These are phyloP conservation scores for Deroplatys truncata DNA, from an alignment of 2,888 invertebrate species.

Conservation along the genomic window DNA sequence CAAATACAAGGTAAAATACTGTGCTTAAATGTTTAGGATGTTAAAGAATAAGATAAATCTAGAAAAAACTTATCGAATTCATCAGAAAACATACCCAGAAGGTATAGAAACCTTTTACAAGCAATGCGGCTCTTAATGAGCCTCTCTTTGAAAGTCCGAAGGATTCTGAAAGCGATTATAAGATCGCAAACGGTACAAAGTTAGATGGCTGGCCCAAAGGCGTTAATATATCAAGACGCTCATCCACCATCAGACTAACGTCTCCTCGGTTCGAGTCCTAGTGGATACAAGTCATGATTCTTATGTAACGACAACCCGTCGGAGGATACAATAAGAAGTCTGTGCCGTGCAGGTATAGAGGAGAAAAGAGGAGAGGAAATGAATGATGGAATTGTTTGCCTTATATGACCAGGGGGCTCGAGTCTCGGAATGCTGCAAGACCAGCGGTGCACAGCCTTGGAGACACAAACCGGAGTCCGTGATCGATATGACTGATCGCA, in stretches of 20 bases:
- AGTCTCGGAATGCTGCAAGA: neutral
- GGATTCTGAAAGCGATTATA: neutral
- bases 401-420: neutral
- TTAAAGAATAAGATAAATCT: too few relatives aligned
- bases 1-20: too few relatives aligned
- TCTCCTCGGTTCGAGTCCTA: neutral
- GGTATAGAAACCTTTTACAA: neutral
- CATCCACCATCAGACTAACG: too few relatives aligned
- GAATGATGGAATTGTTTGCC: conserved; percentile 3
- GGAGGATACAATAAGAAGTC: neutral
- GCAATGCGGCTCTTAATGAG: neutral
- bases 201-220: too few relatives aligned
- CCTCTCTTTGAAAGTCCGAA: neutral
- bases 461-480: neutral
- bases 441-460: neutral
- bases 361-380: neutral
- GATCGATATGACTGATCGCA: neutral
- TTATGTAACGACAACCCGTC: neutral
- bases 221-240: neutral
- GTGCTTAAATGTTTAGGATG: too few relatives aligned
- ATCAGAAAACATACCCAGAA: too few relatives aligned
- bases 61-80: too few relatives aligned
- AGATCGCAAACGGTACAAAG: neutral
- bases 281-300: neutral
- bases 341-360: neutral